Base-by-base conservation (phyloP, 2,797 vertebrate genomes). In the Allenopithecus nigroviridis region DNA sequence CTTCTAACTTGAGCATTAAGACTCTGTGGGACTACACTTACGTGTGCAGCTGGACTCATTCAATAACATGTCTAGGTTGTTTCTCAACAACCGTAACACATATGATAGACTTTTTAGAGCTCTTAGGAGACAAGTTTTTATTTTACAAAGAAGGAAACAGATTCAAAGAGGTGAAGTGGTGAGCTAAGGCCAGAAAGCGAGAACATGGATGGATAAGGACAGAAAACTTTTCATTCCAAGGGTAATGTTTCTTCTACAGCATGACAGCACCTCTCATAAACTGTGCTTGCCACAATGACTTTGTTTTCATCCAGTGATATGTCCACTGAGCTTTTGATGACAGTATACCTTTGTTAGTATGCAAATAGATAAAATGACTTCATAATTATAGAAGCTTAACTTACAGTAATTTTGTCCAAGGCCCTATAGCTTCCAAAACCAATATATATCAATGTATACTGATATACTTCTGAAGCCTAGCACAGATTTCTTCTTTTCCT, bases 291-390 rank as follows among this genome's bases (percentile, higher is more conserved):
- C 28, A 26, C 46, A 53, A 22, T 33, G 36, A 76, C 48, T 84
- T 96, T 68, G 80, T 90, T 92, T 84, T 78, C 36, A 78, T 43
- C n/a, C 55, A 33, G n/a, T 83, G 41, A 78, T 11, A 9, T 21
- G 39, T 26, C 68, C 3, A 50, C 28, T 70, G 53, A 48, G 48
- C 48, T 94, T 85, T 55, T 61, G n/a, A 70, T 50, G 9, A 92
- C 61, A 61, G 13, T 46, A 12, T 30, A 79, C 55, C 26, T 96
- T 92, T 90, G 36, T 84, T 78, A 91, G 61, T 33, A 75, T 70
- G 36, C 46, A 92, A 93, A 92, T 55, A 30, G 76, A 94, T 84
- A 88, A 81, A 95, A 89, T 59, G 26, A 64, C 33, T 87, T 59
- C 36, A 78, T 95, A 53, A 61, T 93, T 92, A 61, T 5, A 75